A percentile compares a stretch with the other conserved stretches of the same genome.
These are phyloP conservation scores for Euproctis similis DNA, from an alignment of 2,888 invertebrate genomes.

Conservation along the genomic window DNA sequence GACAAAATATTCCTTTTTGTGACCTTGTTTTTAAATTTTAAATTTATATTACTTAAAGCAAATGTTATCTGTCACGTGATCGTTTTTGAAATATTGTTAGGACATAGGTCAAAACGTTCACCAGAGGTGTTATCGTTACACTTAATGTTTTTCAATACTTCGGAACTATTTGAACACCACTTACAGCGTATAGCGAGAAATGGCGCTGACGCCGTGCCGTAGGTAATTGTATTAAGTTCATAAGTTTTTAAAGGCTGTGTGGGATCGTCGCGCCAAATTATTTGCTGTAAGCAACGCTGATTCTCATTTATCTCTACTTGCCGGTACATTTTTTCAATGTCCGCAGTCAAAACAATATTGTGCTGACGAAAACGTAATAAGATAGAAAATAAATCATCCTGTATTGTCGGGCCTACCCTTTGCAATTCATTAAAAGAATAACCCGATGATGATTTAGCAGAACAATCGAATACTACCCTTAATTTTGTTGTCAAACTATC, in stretches of 20 bases:
- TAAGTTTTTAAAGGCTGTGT: not conserved
- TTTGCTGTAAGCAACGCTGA: conserved; percentile 1
- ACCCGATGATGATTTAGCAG: not conserved
- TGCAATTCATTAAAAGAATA: conserved; percentile 2
- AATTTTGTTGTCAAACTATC: conserved; percentile 1
- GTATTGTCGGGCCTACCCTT: conserved; percentile 5
- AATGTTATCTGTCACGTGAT: not conserved
- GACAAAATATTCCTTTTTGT: conserved; percentile 1
- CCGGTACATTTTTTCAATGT: conserved; percentile 6
- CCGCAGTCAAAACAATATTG: conserved; percentile 4
- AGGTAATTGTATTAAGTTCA: conserved; percentile 2
- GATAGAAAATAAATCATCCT: conserved; percentile 7
- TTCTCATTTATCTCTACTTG: not conserved
- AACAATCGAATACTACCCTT: conserved; percentile 2
- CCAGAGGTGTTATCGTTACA: not conserved
- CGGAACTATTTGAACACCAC: conserved; percentile 4
- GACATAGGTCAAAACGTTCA: not conserved
- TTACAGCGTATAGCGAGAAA: conserved; percentile 5
- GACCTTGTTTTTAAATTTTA: not conserved
- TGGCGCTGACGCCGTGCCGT: conserved; percentile 1
- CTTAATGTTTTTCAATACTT: conserved; percentile 2
- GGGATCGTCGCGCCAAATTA: not conserved
- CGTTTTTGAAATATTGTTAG: not conserved
- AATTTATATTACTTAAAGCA: not conserved
- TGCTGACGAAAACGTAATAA: conserved; percentile 6